Evolutionary conservation across 2,888 invertebrate species (phyloP).

Genomic region (Pycnomerus fuliginosus): DNA sequence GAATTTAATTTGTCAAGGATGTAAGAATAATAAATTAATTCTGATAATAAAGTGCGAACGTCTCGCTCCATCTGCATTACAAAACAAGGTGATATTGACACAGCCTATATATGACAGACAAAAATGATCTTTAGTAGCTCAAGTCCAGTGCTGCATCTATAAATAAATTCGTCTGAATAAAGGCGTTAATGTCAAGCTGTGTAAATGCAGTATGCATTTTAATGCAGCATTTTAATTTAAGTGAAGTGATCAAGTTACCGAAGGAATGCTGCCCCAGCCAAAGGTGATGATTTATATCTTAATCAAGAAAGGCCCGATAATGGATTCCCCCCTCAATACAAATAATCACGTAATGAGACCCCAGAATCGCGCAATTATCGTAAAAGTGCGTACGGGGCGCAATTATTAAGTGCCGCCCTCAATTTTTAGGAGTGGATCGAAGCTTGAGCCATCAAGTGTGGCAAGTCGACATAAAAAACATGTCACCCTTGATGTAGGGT

Average conservation of each 20-base stretch:
- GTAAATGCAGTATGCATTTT: slow-evolving; percentile 25
- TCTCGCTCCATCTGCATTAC: no score
- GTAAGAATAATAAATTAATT: no score
- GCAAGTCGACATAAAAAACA: slow-evolving; percentile 36
- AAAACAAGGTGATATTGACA: no score
- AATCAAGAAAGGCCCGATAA: slow-evolving; percentile 42
- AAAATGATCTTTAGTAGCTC: no score
- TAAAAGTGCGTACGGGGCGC: slow-evolving; percentile 40
- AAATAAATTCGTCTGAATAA: slow-evolving; percentile 8
- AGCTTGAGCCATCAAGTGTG: slow-evolving; percentile 36
- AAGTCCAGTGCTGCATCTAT: no score
- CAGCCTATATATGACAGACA: no score
- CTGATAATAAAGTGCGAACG: no score
- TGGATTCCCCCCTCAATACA: slow-evolving; percentile 42
- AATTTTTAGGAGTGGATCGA: no score
- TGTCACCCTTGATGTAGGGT: slow-evolving; percentile 37
- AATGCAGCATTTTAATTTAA: slow-evolving; percentile 31
- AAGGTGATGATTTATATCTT: slow-evolving; percentile 48
- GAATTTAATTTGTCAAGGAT: no score
- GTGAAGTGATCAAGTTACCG: slow-evolving; percentile 32
- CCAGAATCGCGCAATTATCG: slow-evolving; percentile 41
- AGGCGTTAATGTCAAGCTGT: slow-evolving; percentile 13
- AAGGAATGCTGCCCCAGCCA: slow-evolving; percentile 39
- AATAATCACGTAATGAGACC: slow-evolving; percentile 44
- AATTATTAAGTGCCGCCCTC: no score